Evolutionary conservation across 2,888 invertebrate genomes (phyloP).

Genomic region (Ctenicera cuprea): DNA sequence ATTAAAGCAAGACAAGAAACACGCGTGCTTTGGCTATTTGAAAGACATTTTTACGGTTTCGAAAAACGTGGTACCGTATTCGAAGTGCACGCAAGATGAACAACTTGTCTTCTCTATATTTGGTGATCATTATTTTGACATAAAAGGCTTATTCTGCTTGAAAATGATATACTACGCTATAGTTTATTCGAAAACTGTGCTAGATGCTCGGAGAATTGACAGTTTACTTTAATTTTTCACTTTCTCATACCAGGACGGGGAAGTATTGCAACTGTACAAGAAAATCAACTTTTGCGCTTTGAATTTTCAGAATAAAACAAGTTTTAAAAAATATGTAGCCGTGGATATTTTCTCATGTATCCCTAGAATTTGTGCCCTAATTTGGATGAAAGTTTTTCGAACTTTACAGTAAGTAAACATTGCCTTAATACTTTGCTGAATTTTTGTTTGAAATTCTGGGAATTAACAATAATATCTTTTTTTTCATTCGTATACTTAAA

Average conservation of each 20-base stretch:
- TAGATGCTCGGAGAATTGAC: slow-evolving; percentile 19
- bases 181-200: slow-evolving; percentile 43
- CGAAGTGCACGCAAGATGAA: slow-evolving; percentile 39
- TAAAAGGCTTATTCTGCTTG: slow-evolving; percentile 46
- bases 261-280: too few relatives aligned
- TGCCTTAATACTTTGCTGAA: too few relatives aligned
- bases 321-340: too few relatives aligned
- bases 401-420: too few relatives aligned
- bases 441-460: too few relatives aligned
- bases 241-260: not conserved
- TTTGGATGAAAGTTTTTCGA: too few relatives aligned
- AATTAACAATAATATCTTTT: too few relatives aligned
- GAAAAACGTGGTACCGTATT: slow-evolving; percentile 44
- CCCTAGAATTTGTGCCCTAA: too few relatives aligned
- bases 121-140: slow-evolving; percentile 52
- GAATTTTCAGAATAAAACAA: too few relatives aligned
- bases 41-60: slow-evolving; percentile 29
- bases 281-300: too few relatives aligned
- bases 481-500: too few relatives aligned
- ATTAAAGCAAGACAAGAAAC: slow-evolving; percentile 29
- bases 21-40: slow-evolving; percentile 33
- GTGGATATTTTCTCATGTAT: too few relatives aligned
- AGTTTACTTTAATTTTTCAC: slow-evolving; percentile 31
- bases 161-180: slow-evolving; percentile 45
- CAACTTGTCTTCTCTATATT: slow-evolving; percentile 51